phyloP scores from a whole-genome alignment of 2,797 vertebrate species.

The Coregonus sp. region DNA sequence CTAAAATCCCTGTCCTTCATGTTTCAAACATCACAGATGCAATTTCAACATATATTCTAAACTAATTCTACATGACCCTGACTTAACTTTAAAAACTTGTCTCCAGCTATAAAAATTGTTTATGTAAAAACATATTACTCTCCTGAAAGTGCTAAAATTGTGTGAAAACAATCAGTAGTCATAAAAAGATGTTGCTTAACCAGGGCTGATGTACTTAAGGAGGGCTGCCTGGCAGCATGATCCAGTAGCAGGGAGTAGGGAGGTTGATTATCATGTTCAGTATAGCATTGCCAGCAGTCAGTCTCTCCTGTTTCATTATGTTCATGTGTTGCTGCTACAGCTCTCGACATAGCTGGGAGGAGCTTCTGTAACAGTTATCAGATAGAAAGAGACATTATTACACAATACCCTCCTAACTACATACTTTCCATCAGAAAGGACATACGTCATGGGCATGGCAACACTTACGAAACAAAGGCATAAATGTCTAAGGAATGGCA shows the following conservation, averaged over 20 bases:
- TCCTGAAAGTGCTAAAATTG: slow-evolving; percentile 39
- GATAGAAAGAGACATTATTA: not conserved
- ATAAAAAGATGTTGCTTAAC: not conserved
- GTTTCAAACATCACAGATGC: slow-evolving; percentile 40
- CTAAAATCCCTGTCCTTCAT: too few relatives aligned
- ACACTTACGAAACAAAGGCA: not conserved
- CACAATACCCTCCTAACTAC: slow-evolving; percentile 3
- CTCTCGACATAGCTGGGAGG: slow-evolving; percentile 91
- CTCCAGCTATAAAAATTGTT: slow-evolving; percentile 16
- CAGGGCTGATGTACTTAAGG: not conserved
- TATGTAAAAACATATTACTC: not conserved
- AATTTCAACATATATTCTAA: slow-evolving; percentile 5
- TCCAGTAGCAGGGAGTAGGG: slow-evolving; percentile 5
- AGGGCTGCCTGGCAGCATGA: not conserved
- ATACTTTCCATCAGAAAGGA: not conserved
- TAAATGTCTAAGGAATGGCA: not conserved
- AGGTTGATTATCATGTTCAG: slow-evolving; percentile 4
- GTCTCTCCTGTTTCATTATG: not conserved
- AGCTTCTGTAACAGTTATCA: slow-evolving; percentile 77
- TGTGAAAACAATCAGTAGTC: not conserved
- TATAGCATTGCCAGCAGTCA: not conserved
- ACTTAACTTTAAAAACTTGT: slow-evolving; percentile 27
- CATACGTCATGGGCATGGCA: not conserved
- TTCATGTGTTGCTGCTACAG: slow-evolving; percentile 74
- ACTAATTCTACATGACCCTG: slow-evolving; percentile 17